These are phyloP conservation scores for Numenius arquata DNA, from an alignment of 2,113 vertebrate genomes.

Conservation along the genomic window DNA sequence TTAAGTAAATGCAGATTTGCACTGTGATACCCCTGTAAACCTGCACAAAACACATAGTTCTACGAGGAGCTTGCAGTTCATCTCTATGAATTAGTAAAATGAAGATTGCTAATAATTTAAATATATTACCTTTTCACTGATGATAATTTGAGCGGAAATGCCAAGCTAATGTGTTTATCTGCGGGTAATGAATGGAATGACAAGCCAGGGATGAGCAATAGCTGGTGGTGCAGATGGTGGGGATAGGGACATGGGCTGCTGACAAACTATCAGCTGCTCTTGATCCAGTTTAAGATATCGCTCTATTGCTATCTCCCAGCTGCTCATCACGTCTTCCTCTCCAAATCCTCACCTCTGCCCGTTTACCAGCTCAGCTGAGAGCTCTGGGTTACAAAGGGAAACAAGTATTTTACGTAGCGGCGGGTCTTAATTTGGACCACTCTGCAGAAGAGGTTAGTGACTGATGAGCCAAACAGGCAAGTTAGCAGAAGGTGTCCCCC, in stretches of 20 bases:
- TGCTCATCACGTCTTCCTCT: background rate
- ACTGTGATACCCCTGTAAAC: background rate
- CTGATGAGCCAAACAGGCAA: background rate
- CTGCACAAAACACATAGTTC: background rate
- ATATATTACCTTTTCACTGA: background rate
- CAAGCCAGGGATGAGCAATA: background rate
- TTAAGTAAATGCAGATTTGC: background rate
- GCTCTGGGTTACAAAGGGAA: background rate
- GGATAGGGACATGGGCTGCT: rapidly evolving
- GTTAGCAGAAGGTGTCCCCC: background rate
- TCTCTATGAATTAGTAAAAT: background rate
- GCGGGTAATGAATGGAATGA: background rate
- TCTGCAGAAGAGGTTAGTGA: background rate
- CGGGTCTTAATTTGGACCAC: background rate
- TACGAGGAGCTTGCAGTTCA: background rate
- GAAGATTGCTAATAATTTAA: background rate
- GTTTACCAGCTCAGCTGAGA: background rate
- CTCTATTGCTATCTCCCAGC: background rate
- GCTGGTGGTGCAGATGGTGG: background rate
- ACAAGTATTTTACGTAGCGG: background rate
- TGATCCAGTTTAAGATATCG: background rate
- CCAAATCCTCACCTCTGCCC: background rate
- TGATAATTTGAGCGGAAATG: background rate
- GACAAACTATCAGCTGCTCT: background rate
- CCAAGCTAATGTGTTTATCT: background rate